These are phyloP conservation scores for Diplodus sargus DNA, from an alignment of 2,797 vertebrate genomes.

Conservation along the genomic window DNA sequence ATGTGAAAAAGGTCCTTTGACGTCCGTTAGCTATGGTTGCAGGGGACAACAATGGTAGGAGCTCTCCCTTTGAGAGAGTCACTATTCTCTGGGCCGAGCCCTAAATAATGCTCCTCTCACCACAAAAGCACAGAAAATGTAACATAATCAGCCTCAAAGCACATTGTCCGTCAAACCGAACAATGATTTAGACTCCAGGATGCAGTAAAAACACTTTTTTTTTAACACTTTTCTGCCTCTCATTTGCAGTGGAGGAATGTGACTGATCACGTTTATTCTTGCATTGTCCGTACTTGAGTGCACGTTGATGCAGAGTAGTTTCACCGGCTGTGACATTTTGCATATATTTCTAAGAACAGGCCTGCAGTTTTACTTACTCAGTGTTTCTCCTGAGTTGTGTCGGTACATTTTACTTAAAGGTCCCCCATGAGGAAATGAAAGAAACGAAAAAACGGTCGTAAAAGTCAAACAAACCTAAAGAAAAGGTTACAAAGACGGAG, in stretches of 20 bases:
- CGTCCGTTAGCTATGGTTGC: slow-evolving; percentile 80
- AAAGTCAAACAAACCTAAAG: too few species aligned
- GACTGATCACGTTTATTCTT: background rate
- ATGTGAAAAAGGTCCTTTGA: slow-evolving; percentile 81
- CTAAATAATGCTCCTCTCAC: slow-evolving; percentile 80
- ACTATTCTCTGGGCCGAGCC: slow-evolving; percentile 79
- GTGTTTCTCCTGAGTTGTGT: background rate
- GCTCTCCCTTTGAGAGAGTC: slow-evolving; percentile 83
- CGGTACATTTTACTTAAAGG: background rate
- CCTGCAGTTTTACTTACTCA: background rate
- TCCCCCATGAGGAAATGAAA: too few species aligned
- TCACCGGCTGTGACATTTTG: background rate
- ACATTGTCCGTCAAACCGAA: slow-evolving; percentile 68
- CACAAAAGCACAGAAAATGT: slow-evolving; percentile 85
- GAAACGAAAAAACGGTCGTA: too few species aligned
- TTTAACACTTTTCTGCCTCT: background rate
- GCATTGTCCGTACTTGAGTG: background rate
- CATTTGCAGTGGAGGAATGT: background rate
- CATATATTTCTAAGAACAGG: background rate
- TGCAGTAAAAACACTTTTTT: slow-evolving; percentile 31
- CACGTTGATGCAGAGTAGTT: background rate
- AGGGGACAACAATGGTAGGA: slow-evolving; percentile 78
- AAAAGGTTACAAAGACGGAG: too few species aligned
- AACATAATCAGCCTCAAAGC: slow-evolving; percentile 86
- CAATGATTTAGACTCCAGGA: slow-evolving; percentile 65